Conservation (phyloP, 2,797 vertebrate species). For the Borostomias antarcticus region DNA sequence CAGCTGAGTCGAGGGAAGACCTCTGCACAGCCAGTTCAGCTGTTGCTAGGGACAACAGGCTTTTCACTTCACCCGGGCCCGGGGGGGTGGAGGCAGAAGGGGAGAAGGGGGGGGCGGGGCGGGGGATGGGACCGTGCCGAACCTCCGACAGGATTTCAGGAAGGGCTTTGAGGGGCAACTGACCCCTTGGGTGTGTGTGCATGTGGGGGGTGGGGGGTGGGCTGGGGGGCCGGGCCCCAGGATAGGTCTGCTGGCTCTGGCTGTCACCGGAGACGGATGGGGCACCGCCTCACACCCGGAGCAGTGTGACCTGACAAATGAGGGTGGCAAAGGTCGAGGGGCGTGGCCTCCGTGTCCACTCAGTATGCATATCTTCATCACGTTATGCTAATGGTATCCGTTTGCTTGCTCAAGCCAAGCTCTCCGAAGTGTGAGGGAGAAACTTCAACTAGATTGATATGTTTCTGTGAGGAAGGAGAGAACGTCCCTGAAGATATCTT, state of each 20-base stretch:
- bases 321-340: slow-evolving; percentile 39
- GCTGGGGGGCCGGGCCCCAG: slow-evolving; percentile 18
- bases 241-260: slow-evolving; percentile 1
- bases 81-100: slow-evolving; percentile 28
- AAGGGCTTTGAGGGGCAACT: slow-evolving; percentile 5
- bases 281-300: slow-evolving; percentile 33
- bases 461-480: not conserved
- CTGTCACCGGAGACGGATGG: slow-evolving; percentile 25
- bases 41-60: slow-evolving; percentile 42
- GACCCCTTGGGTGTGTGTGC: not conserved
- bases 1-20: slow-evolving; percentile 1
- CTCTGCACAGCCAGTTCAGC: slow-evolving; percentile 34
- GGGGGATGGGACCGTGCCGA: slow-evolving; percentile 27
- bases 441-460: not conserved
- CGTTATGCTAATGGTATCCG: slow-evolving; percentile 36
- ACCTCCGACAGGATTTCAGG: slow-evolving; percentile 36
- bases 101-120: not conserved
- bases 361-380: slow-evolving; percentile 23
- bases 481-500: slow-evolving; percentile 2
- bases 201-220: not conserved
- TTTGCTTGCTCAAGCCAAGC: slow-evolving; percentile 10
- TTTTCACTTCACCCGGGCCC: slow-evolving; percentile 32
- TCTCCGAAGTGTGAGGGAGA: not conserved
- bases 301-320: slow-evolving; percentile 56
- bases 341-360: not conserved